Base-by-base conservation (phyloP, 2,113 vertebrate species). In the Kryptolebias marmoratus region DNA sequence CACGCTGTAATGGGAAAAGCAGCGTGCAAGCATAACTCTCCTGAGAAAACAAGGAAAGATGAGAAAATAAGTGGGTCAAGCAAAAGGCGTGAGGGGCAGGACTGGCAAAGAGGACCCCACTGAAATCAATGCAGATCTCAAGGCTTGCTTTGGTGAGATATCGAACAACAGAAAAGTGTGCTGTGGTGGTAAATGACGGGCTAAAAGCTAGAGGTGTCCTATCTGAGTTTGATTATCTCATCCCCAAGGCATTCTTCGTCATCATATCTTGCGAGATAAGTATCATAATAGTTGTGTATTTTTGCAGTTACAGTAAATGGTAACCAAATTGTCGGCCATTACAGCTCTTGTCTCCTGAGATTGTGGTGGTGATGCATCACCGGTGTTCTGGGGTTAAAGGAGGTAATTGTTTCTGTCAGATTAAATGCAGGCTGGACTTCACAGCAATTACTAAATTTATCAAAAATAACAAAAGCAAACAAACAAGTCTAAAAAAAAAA, bases 41-140 rank as follows among this genome's bases (percentile, higher is more conserved):
- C 75, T 71, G 91, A 92, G 92, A 90, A 87, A 90, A 90, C 82
- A 76, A 79, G 88, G 92, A 93, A 94, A 93, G 91, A 94, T 93
- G 94, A 94, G 93, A 93, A 93, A 93, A 95, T 95, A 94, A 95
- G 94, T 95, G 93, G 93, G 93, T 93, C 92, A 93, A 90, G 91
- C 88, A 79, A 77, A 45, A 87, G 89, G 88, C 80, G 42, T 87
- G 86, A 93, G 91, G 91, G 91, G 82, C 86, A 90, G 80, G 64
- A 66, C 77, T 83, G 76, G 75, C 58, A 22, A 88, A 88, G 84
- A 91, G 80, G 85, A 91, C 89, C 86, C 87, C 73, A 52, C 80
- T 84, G 85, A 91, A 94, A 94, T 94, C 93, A 91, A 94, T 95
- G 92, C 86, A 57, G 82, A 77, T 84, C 88, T 90, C 85, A n/a